phyloP scores from a whole-genome alignment of 2,888 invertebrate genomes.

The Ectobius pallidus region DNA sequence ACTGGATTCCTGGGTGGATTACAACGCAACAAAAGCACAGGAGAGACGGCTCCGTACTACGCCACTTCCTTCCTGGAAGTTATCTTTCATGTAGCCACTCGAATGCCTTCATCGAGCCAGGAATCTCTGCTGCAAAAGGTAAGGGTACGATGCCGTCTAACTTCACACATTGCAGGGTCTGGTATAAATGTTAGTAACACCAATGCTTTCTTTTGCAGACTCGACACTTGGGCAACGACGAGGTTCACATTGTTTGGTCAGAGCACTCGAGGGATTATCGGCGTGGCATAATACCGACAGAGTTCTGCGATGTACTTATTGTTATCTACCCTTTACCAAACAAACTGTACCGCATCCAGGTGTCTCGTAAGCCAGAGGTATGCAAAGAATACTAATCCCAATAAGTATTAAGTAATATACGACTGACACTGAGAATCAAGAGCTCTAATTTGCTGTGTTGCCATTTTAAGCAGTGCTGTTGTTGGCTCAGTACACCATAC shows the following conservation, averaged over 20 bases:
- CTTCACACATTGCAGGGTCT: no score
- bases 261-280: constrained; percentile 96
- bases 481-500: no score
- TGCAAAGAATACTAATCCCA: no score
- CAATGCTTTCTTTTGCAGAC: constrained; percentile 63
- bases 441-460: no score
- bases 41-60: constrained; percentile 92
- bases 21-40: constrained; percentile 87
- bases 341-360: constrained; percentile 85
- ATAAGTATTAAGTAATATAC: no score
- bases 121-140: constrained; percentile 88
- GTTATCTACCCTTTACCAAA: constrained; percentile 90
- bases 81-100: constrained; percentile 96
- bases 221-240: constrained; percentile 95
- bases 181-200: constrained; percentile 1
- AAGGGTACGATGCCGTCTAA: no score
- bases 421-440: no score
- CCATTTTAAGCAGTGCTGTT: no score
- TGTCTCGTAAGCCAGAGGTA: constrained; percentile 86
- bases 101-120: constrained; percentile 91
- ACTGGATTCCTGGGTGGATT: constrained; percentile 95
- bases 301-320: constrained; percentile 98
- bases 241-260: constrained; percentile 99
- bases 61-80: constrained; percentile 93
- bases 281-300: constrained; percentile 96